phyloP scores from a whole-genome alignment of 2,888 invertebrate species.

The Macrophya annulata region DNA sequence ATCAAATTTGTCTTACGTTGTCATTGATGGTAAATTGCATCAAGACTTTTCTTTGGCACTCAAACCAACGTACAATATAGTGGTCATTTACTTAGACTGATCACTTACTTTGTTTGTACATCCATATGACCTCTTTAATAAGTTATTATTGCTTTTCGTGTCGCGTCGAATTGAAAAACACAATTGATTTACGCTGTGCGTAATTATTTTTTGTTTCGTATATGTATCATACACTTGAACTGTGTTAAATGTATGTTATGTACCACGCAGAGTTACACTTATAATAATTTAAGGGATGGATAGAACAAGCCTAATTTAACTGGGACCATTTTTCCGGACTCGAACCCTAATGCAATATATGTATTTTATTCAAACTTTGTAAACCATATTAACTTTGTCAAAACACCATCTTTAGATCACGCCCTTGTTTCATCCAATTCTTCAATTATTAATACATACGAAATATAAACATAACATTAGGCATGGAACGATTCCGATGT shows the following conservation, averaged over 20 bases:
- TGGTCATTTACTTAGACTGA: neutral
- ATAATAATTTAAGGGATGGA: conserved; percentile 30
- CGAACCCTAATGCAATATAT: neutral
- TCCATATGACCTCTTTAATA: neutral
- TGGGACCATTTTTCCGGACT: neutral
- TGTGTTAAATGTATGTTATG: conserved; percentile 32
- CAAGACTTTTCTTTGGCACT: neutral
- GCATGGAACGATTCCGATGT: neutral
- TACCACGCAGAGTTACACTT: neutral
- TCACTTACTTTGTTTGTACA: neutral
- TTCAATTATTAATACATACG: conserved; percentile 21
- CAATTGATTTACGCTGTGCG: neutral
- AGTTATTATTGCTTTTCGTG: conserved; percentile 34
- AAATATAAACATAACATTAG: conserved; percentile 35
- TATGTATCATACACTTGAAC: conserved; percentile 33
- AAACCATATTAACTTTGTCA: too few relatives aligned
- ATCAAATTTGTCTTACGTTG: neutral
- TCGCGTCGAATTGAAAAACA: neutral
- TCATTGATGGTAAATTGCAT: neutral
- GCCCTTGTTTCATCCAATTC: neutral
- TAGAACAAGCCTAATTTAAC: neutral
- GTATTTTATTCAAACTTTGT: neutral
- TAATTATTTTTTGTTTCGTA: neutral
- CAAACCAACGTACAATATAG: neutral
- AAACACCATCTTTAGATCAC: neutral